Percentiles rank a stretch among this genome's conserved stretches.
These are phyloP conservation scores for Hypomecis punctinalis DNA, from an alignment of 2,888 invertebrate species.

Conservation along the genomic window DNA sequence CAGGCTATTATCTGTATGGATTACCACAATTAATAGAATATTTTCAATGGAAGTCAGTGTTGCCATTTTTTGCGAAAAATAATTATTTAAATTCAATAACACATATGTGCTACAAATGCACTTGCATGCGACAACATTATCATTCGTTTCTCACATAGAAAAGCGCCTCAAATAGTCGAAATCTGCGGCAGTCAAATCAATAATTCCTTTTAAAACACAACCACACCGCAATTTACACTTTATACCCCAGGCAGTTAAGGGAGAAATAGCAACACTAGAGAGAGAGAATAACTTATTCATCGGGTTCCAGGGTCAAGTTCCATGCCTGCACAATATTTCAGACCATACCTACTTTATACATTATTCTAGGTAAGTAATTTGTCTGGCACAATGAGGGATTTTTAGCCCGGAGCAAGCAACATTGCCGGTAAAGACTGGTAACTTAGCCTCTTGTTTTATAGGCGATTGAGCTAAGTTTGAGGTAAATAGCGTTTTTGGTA, in stretches of 20 bases:
- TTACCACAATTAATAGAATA: too few relatives aligned
- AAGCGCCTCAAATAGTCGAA: too few relatives aligned
- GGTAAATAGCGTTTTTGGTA: conserved; percentile 9
- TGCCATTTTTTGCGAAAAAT: too few relatives aligned
- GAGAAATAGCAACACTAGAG: conserved; percentile 14
- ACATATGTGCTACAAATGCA: too few relatives aligned
- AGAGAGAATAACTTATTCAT: conserved; percentile 34
- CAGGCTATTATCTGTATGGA: too few relatives aligned
- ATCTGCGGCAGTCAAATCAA: too few relatives aligned
- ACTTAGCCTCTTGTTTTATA: conserved; percentile 56
- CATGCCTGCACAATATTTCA: conserved; percentile 56
- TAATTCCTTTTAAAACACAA: too few relatives aligned
- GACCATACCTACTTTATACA: conserved; percentile 51
- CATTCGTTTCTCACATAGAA: too few relatives aligned
- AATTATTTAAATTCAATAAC: too few relatives aligned
- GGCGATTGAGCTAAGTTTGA: conserved; percentile 50
- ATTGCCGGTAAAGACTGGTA: conserved; percentile 64
- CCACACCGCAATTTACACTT: neutral
- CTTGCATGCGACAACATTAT: too few relatives aligned
- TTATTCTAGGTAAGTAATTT: conserved; percentile 72
- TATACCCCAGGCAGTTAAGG: neutral
- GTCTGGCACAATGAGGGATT: conserved; percentile 77
- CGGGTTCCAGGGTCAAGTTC: conserved; percentile 33
- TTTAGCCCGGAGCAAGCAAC: conserved; percentile 72
- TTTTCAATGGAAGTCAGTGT: too few relatives aligned